Evolutionary conservation across 2,888 invertebrate genomes (phyloP), one percentile per base, ranked within the genome.

Genomic region (Drosophila longiperda): DNA sequence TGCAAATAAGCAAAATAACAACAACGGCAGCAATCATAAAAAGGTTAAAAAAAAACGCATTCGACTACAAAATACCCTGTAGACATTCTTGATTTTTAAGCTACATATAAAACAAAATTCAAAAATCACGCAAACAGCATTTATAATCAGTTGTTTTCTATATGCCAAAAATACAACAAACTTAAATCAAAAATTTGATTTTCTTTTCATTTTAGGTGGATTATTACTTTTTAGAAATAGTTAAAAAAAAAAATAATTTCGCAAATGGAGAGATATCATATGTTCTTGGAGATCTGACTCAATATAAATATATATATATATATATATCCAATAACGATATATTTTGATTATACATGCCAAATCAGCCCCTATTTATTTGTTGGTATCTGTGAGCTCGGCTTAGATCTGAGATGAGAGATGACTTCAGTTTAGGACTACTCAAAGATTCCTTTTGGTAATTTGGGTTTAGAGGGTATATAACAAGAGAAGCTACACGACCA

Each of bases 1-100:
- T 89, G 87, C 87, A 87, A 87, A 87, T 81, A 89, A 82, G 70
- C 75, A 81, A 55, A 81, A 66, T 66, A 74, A 67, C 66, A 73
- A 68, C 66, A 86, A 63, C 45, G 55, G n/a, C 55, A 55, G 57
- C 29, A 57, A 57, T 57, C 57, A 57, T 40, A 45, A 45, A 17
- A n/a, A 15, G 6, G 3, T 1, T 20, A 32, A 57, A 23, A 2
- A 20, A 23, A 6, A 1, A 59, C 12, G n/a, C 17, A 2, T 26
- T 23, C 34, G 48, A 48, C 15, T 3, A n/a, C 2, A 23, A 48
- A 23, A 23, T 48, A 49, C 38, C 55, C 38, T 55, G 38, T 29
- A 20, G 15, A 15, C 48, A 26, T 15, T 17, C 48, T 17, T 20
- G 20, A 1, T 3, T 20, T 12, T 11, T 2, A 42, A 42, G 5